phyloP scores from a whole-genome alignment of 2,797 vertebrate genomes.

The Melanotaenia maccullochi region DNA sequence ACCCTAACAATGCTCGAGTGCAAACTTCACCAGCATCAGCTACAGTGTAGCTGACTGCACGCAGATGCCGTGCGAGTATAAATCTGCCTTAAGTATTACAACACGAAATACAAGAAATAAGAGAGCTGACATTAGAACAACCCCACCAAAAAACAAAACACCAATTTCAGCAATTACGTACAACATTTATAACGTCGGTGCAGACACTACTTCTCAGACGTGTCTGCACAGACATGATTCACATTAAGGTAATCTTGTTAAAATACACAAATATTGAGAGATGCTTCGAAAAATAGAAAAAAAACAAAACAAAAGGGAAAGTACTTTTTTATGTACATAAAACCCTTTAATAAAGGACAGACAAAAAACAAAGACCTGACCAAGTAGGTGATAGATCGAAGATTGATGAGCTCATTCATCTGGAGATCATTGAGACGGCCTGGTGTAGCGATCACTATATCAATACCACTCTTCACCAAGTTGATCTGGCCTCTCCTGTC shows the following conservation, averaged over 20 bases:
- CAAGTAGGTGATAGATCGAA: slow-evolving; percentile 93
- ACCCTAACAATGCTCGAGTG: too few species aligned
- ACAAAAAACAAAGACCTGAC: slow-evolving; percentile 68
- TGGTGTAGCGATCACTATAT: slow-evolving; percentile 97
- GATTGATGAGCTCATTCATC: slow-evolving; percentile 92
- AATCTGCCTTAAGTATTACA: too few species aligned
- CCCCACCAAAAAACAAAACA: background rate
- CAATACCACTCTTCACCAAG: slow-evolving; percentile 87
- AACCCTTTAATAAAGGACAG: background rate
- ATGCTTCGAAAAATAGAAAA: too few species aligned
- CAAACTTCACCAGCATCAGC: too few species aligned
- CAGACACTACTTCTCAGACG: too few species aligned
- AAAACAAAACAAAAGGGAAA: too few species aligned
- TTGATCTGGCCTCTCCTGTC: slow-evolving; percentile 89
- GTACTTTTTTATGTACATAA: background rate
- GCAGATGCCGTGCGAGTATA: too few species aligned
- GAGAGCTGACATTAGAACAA: background rate
- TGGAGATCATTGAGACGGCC: slow-evolving; percentile 95
- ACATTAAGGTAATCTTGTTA: background rate
- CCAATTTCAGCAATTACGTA: background rate
- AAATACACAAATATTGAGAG: background rate
- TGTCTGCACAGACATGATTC: too few species aligned
- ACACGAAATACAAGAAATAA: too few species aligned
- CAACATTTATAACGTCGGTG: too few species aligned
- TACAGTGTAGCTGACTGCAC: too few species aligned